These are phyloP conservation scores for Oscarella lobularis DNA, from an alignment of 37 sponge, comb jelly and placozoan genomes.

Conservation along the genomic window DNA sequence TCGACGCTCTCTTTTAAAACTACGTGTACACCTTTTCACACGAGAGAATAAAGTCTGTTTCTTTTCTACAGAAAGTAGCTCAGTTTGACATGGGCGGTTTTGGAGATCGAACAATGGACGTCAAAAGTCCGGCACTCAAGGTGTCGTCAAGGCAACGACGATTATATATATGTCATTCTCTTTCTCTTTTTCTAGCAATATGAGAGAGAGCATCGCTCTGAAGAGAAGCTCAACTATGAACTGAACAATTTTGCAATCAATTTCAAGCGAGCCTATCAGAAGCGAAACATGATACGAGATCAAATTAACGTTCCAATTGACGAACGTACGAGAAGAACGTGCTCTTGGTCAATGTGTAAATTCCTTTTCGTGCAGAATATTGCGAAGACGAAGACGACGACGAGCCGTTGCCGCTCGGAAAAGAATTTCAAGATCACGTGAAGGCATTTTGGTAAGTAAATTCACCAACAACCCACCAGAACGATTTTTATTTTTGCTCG, in stretches of 20 bases:
- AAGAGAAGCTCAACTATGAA: neutral
- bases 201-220: neutral
- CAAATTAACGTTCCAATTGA: neutral
- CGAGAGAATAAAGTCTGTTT: neutral
- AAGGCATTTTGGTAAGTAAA: too few relatives aligned
- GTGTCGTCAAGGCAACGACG: neutral
- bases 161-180: neutral
- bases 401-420: neutral
- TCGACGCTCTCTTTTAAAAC: too few relatives aligned
- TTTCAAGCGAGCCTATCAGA: neutral
- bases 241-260: conserved; percentile 1
- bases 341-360: neutral
- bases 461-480: too few relatives aligned
- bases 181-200: neutral
- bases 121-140: neutral
- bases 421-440: conserved; percentile 5
- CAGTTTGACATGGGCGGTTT: neutral
- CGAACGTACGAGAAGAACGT: neutral
- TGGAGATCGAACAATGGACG: neutral
- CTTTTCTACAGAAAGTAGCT: neutral
- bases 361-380: neutral
- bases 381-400: neutral
- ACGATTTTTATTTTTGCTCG: too few relatives aligned
- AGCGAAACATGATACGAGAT: neutral
- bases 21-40: too few relatives aligned